Percentiles rank a stretch among this genome's conserved stretches.
Conservation (phyloP, 1,140 invertebrate genomes). For the Aphelinus atriplicis region DNA sequence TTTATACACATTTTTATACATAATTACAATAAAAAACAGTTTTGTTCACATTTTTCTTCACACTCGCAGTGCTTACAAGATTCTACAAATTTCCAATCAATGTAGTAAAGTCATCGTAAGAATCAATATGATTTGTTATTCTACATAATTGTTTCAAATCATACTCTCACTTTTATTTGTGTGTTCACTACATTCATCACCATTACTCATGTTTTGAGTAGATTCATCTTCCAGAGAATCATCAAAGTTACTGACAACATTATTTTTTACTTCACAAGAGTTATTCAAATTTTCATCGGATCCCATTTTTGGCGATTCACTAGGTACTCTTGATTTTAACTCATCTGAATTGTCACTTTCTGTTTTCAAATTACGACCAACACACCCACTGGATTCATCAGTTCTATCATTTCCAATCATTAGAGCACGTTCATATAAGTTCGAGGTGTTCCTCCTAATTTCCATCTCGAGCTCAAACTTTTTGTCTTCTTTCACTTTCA, state of each 20-base stretch:
- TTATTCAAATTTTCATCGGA: neutral
- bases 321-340: neutral
- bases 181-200: too few species aligned
- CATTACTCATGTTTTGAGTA: too few species aligned
- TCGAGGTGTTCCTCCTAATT: conserved; percentile 55
- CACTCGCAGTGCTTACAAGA: too few species aligned
- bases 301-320: neutral
- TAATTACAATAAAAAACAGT: neutral
- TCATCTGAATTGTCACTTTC: conserved; percentile 1
- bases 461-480: conserved; percentile 53
- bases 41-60: neutral
- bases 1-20: neutral
- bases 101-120: too few species aligned
- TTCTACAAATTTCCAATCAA: too few species aligned
- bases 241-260: too few species aligned
- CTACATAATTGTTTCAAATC: too few species aligned
- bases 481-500: conserved; percentile 52
- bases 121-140: too few species aligned
- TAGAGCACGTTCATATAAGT: conserved; percentile 60
- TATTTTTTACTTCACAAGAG: too few species aligned
- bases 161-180: too few species aligned
- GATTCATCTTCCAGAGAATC: too few species aligned
- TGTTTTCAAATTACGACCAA: neutral
- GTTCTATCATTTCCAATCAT: conserved; percentile 23
- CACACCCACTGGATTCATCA: conserved; percentile 2